Evolutionary conservation across 2,888 invertebrate genomes (phyloP), one percentile per base, ranked within the genome.

Genomic region (Drosophila testacea): DNA sequence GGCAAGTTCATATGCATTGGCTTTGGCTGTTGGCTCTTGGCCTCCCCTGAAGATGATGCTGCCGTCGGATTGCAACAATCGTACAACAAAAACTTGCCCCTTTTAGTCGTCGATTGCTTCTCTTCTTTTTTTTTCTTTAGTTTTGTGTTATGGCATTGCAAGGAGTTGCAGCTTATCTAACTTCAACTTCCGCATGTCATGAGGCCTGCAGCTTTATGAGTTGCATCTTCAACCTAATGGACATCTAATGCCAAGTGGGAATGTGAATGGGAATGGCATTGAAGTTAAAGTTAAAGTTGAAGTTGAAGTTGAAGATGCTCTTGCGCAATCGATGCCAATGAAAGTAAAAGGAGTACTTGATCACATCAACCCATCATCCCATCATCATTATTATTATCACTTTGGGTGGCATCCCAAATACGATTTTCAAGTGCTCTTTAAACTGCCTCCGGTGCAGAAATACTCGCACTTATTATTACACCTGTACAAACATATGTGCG

Each of bases 151-250:
- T 7, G 32, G 7, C 32, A 22, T 27, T 13, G 72, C 46, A 42
- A 39, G 68, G n/a, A 27, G 42, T 52, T 9, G 38, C 10, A 16
- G 50, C 77, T 88, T 91, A 90, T 87, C 90, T 88, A 82, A 90
- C 83, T 73, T 74, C 89, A 79, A 91, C 90, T 91, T 90, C 91
- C 90, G 90, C 81, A 70, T 90, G 81, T 79, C 86, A 75, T 67
- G 74, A 61, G 42, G n/a, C 42, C 59, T 56, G 64, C 51, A 75
- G 47, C 62, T 71, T 86, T 84, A 89, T 84, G 83, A 84, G 89
- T 76, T 88, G 88, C 83, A 88, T 87, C 90, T 89, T 82, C 77
- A 50, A 28, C 39, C 38, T 65, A 64, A 68, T 73, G 68, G 55
- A 54, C 73, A 50, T 54, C 69, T 67, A 76, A 77, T 80, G 50